phyloP scores from a whole-genome alignment of 2,113 vertebrate species.

The Ceratotherium simum region DNA sequence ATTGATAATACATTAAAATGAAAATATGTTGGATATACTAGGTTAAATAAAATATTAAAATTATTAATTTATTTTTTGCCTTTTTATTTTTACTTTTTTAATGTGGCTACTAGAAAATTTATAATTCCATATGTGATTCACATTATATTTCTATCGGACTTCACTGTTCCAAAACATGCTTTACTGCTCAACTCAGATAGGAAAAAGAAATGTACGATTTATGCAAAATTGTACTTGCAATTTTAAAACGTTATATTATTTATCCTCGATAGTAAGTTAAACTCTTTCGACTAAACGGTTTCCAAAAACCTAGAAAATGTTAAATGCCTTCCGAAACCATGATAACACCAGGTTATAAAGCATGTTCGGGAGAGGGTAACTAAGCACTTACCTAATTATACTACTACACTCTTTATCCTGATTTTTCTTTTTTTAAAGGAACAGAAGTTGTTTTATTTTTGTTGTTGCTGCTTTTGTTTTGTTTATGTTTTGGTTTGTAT shows the following conservation, averaged over 20 bases:
- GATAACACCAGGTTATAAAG: neutral
- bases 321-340: neutral
- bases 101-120: constrained; percentile 16
- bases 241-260: neutral
- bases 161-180: neutral
- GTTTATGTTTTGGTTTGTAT: neutral
- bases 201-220: constrained; percentile 28
- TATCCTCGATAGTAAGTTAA: neutral
- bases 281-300: neutral
- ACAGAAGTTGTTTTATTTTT: neutral
- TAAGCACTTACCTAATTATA: constrained; percentile 1
- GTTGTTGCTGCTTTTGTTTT: neutral
- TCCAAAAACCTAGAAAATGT: constrained; percentile 47
- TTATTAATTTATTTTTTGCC: neutral
- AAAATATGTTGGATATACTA: neutral
- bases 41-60: constrained; percentile 23
- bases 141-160: neutral
- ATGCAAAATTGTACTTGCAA: neutral
- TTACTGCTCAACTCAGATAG: neutral
- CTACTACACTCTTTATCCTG: neutral
- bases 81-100: constrained; percentile 50
- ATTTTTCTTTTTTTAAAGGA: neutral
- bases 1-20: neutral
- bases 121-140: neutral
- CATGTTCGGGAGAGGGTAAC: neutral